Percentiles rank a stretch among this genome's conserved stretches.
Evolutionary conservation across 2,113 vertebrate genomes (phyloP).

Genomic region (Microcebus jonahi): DNA sequence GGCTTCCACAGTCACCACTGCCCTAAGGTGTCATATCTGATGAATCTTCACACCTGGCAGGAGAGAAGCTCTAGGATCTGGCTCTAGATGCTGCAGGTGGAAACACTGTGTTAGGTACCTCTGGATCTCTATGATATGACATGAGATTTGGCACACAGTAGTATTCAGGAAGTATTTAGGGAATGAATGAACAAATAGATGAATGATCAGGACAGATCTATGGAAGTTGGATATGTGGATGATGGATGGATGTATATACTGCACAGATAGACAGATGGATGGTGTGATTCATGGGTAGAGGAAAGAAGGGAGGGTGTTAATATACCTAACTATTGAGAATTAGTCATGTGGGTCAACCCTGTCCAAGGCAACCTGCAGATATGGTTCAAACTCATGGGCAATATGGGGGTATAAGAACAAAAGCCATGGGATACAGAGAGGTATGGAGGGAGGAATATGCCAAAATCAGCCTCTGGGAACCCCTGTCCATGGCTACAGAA

Average conservation of each 20-base stretch:
- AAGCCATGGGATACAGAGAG: not conserved
- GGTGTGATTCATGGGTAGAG: not conserved
- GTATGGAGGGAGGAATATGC: not conserved
- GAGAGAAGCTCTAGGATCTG: not conserved
- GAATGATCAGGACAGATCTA: not conserved
- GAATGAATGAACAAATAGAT: not conserved
- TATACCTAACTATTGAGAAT: not conserved
- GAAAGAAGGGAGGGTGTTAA: not conserved
- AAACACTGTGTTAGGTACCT: not conserved
- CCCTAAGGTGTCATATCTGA: not conserved
- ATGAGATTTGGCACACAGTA: not conserved
- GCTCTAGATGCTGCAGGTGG: not conserved
- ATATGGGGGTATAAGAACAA: not conserved
- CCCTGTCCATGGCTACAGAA: not conserved
- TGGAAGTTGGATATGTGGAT: not conserved
- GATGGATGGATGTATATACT: not conserved
- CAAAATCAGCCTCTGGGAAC: not conserved
- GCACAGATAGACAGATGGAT: not conserved
- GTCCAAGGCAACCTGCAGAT: not conserved
- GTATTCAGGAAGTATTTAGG: not conserved
- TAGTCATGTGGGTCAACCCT: not conserved
- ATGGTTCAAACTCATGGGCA: not conserved
- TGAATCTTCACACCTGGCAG: not conserved
- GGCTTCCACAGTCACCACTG: rapidly evolving
- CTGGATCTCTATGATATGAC: not conserved